phyloP scores from a whole-genome alignment of 2,113 vertebrate genomes.

The Macquaria ambigua region DNA sequence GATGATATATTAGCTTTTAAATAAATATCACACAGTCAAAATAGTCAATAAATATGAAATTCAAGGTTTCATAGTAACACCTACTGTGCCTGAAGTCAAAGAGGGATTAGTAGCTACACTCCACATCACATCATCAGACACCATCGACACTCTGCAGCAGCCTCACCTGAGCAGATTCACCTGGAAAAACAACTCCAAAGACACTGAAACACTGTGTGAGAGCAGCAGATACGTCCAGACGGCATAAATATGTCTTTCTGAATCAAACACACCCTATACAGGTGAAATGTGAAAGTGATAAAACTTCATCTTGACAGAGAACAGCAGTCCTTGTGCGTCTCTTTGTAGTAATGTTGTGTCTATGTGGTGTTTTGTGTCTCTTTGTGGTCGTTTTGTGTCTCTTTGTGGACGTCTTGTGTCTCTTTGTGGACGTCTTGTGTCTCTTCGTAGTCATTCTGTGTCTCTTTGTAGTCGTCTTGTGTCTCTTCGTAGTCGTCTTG shows the following conservation, averaged over 20 bases:
- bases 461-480: too few relatives aligned
- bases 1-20: constrained; percentile 46
- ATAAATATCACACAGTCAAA: constrained; percentile 57
- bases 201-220: not conserved
- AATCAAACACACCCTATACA: not conserved
- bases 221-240: not conserved
- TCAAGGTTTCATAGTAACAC: constrained; percentile 25
- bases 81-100: constrained; percentile 5
- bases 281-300: not conserved
- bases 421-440: too few relatives aligned
- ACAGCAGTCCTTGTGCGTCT: too few relatives aligned
- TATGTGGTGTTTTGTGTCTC: not conserved
- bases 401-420: too few relatives aligned
- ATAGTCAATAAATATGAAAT: constrained; percentile 47
- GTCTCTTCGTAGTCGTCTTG: too few relatives aligned
- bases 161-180: constrained; percentile 35
- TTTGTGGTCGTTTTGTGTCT: not conserved
- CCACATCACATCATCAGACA: not conserved
- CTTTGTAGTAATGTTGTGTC: too few relatives aligned
- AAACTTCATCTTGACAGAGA: too few relatives aligned
- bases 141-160: constrained; percentile 14
- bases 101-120: constrained; percentile 12
- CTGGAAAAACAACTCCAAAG: not conserved
- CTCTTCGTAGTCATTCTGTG: too few relatives aligned
- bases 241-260: too few relatives aligned